phyloP scores from a whole-genome alignment of 2,113 vertebrate species.

The Gyps fulvus region DNA sequence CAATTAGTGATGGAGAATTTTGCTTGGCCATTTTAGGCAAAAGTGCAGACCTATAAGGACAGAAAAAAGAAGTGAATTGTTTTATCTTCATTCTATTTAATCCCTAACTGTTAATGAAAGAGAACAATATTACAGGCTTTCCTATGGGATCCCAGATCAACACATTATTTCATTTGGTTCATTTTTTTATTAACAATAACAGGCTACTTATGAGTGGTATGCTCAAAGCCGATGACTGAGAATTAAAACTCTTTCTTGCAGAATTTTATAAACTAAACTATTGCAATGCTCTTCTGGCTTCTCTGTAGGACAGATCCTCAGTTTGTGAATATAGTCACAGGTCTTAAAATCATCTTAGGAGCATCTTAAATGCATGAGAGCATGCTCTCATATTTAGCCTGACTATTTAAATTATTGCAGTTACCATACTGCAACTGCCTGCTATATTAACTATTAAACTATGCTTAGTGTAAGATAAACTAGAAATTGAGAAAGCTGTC shows the following conservation, averaged over 20 bases:
- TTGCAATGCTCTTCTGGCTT: neutral
- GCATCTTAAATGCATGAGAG: neutral
- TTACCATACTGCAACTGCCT: neutral
- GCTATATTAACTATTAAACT: neutral
- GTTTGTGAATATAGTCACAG: neutral
- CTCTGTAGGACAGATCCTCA: neutral
- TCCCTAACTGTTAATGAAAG: neutral
- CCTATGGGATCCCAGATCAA: neutral
- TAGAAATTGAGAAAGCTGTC: neutral
- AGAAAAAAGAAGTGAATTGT: neutral
- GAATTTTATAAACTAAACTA: neutral
- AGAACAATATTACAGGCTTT: neutral
- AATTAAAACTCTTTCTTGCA: neutral
- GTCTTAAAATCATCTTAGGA: neutral
- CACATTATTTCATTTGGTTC: neutral
- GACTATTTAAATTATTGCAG: neutral
- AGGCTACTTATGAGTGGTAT: too few species aligned
- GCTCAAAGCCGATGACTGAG: neutral
- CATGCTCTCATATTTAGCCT: neutral
- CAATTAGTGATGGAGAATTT: conserved; percentile 30
- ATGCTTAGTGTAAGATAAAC: neutral
- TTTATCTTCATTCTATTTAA: neutral
- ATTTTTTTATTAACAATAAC: neutral
- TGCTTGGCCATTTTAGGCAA: conserved; percentile 32
- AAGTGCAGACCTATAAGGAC: neutral